Evolutionary conservation across 2,888 invertebrate genomes (phyloP), one percentile per base, ranked within the genome.

Genomic region (Brachyptera risi): DNA sequence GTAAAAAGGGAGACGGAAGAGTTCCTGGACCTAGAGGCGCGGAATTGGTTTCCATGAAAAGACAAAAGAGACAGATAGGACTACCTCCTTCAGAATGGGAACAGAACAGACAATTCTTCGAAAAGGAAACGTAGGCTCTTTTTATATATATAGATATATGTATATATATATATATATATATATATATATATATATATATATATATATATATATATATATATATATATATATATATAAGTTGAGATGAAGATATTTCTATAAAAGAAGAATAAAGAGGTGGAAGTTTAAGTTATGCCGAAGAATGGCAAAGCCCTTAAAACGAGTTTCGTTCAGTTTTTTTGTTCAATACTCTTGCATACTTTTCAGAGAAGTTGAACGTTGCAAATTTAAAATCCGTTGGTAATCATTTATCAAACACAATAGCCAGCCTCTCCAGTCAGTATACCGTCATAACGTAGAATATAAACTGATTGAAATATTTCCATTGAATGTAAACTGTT

Each of bases 11-110:
- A 37, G 54, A 21, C 11, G 11, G 24, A 26, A 37, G 19, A 9
- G 38, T 19, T 19, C 37, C 19, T 54, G 31, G 54, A 37, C 35
- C 35, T 35, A 44, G 37, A 54, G 54, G 54, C 54, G 35, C 35
- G 54, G 54, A 54, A 54, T 54, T 54, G 54, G 54, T 54, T 54
- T 54, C 35, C 54, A 54, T 15, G 19, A 21, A 54, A 24, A 54
- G 54, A 54, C 54, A 54, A 54, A n/a, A 54, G 54, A 54, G 54
- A 19, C 54, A 44, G 44, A 44, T 44, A 44, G 21, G 21, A 2
- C 44, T 40, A 9, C 40, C 44, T 44, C 21, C 44, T 21, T 19
- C 19, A 44, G 44, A 44, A 19, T 21, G 40, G 40, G 50, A 51
- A 51, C n/a, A n/a, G n/a, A n/a, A 7, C 54, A 54, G 54, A 35